Base-by-base conservation (phyloP, 2,113 vertebrate species). In the Ardeotis arabs region DNA sequence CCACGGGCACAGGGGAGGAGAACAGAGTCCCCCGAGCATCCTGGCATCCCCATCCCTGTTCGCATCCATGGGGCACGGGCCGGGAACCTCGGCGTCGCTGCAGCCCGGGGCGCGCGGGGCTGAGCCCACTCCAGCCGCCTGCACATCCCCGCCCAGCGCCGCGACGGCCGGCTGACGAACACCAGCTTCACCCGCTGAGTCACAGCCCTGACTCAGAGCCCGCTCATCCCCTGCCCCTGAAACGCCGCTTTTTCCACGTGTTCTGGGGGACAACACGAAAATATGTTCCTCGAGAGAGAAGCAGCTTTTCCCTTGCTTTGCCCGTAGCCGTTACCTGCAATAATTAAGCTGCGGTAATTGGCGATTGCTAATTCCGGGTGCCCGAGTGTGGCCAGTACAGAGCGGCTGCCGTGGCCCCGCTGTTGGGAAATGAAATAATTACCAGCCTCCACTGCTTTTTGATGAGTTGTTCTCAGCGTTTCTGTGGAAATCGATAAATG, bases 161-260 rank as follows among this genome's bases (percentile, higher is more conserved):
- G 3, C 67, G 58, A 16, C 58, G 23, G 4, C 22, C 7, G 13
- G 33, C 8, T 2, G 25, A 33, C 0, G 59, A 80, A 76, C 75
- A 14, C 2, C 1, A 0, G 56, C 78, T 78, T 60, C 83, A 44
- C 24, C 56, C 39, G 1, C 39, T 89, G 90, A 96, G 81, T 96
- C 96, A 94, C 47, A 1, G 79, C 15, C 2, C 87, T 93, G 95
- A 96, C 37, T 93, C 96, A 95, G 78, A 22, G 18, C 50, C 24
- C 5, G 62, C 75, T 85, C 91, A 13, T 15, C 69, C 90, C 16
- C 93, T 4, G 58, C 2, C 21, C 67, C 0, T 28, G 2, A 0
- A 77, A 3, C 1, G 11, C 44, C 1, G 2, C 85, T 49, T 1
- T 0, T 4, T 18, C 7, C 1, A 3, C 3, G 4, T 6, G 56